Percentiles rank a stretch among this genome's conserved stretches.
Evolutionary conservation across 1,140 invertebrate species (phyloP).

Genomic region (Pygmarrhopalites habei): DNA sequence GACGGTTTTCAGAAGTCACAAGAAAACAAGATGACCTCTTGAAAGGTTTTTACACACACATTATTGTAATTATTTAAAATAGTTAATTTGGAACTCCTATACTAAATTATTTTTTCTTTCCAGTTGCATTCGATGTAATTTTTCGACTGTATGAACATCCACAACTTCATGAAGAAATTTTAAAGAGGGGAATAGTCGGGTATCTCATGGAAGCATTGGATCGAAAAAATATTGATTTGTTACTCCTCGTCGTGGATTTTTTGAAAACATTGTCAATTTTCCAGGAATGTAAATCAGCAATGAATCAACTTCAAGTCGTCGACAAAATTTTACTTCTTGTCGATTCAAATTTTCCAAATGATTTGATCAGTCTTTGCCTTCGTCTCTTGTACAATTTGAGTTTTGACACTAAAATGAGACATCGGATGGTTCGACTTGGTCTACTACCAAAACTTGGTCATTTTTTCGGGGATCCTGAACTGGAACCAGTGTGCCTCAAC

Average conservation of each 20-base stretch:
- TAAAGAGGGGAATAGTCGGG: slow-evolving; percentile 81
- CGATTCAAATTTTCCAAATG: slow-evolving; percentile 45
- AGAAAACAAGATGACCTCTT: slow-evolving; percentile 86
- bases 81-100: no score
- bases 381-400: slow-evolving; percentile 91
- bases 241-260: slow-evolving; percentile 87
- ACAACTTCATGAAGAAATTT: slow-evolving; percentile 92
- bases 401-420: slow-evolving; percentile 82
- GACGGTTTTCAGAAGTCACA: slow-evolving; percentile 74
- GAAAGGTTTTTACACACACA: slow-evolving; percentile 55
- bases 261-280: slow-evolving; percentile 92
- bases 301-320: slow-evolving; percentile 55
- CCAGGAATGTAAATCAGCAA: slow-evolving; percentile 86
- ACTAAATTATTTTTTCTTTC: slow-evolving; percentile 35
- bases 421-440: slow-evolving; percentile 82
- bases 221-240: slow-evolving; percentile 74
- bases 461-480: slow-evolving; percentile 63
- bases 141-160: slow-evolving; percentile 92
- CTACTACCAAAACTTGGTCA: slow-evolving; percentile 82
- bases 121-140: slow-evolving; percentile 79
- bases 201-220: slow-evolving; percentile 84
- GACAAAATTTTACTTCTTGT: slow-evolving; percentile 51
- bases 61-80: slow-evolving; percentile 8
- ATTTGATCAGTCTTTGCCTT: slow-evolving; percentile 78
- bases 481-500: slow-evolving; percentile 17